These are phyloP conservation scores for Sebastes vulpes DNA, from an alignment of 2,797 vertebrate genomes.

Conservation along the genomic window DNA sequence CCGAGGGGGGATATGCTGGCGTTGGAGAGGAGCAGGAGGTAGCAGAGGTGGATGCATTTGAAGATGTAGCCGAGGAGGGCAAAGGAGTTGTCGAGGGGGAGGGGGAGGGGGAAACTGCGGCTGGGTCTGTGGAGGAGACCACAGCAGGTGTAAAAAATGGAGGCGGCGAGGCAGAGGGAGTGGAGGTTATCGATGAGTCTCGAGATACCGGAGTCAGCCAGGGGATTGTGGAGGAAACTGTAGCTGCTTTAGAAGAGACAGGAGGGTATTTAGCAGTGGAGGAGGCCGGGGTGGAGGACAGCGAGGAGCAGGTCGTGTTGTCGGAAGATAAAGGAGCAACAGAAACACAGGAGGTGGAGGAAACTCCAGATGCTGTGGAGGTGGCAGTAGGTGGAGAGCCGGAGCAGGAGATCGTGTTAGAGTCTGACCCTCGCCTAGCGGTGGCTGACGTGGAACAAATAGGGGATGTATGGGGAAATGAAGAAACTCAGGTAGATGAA, in stretches of 20 bases:
- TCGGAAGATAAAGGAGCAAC: slow-evolving; percentile 34
- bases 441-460: slow-evolving; percentile 20
- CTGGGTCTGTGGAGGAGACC: slow-evolving; percentile 17
- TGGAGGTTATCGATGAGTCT: slow-evolving; percentile 24
- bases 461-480: not conserved
- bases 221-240: slow-evolving; percentile 22
- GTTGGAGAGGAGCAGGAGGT: slow-evolving; percentile 27
- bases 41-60: slow-evolving; percentile 11
- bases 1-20: slow-evolving; percentile 5
- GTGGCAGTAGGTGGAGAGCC: slow-evolving; percentile 7
- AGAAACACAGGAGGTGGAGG: slow-evolving; percentile 34
- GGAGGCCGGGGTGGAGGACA: slow-evolving; percentile 1
- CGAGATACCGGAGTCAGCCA: slow-evolving; percentile 19
- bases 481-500: slow-evolving; percentile 28
- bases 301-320: slow-evolving; percentile 12
- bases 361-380: slow-evolving; percentile 31
- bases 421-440: slow-evolving; percentile 5
- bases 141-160: slow-evolving; percentile 19
- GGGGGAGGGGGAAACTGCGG: slow-evolving; percentile 21
- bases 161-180: slow-evolving; percentile 20
- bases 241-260: slow-evolving; percentile 17
- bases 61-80: slow-evolving; percentile 18
- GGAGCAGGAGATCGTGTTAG: slow-evolving; percentile 30
- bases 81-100: slow-evolving; percentile 14
- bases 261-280: slow-evolving; percentile 14